These are phyloP conservation scores for Pantherophis vulpinus DNA, from an alignment of 2,797 vertebrate genomes.

Conservation along the genomic window DNA sequence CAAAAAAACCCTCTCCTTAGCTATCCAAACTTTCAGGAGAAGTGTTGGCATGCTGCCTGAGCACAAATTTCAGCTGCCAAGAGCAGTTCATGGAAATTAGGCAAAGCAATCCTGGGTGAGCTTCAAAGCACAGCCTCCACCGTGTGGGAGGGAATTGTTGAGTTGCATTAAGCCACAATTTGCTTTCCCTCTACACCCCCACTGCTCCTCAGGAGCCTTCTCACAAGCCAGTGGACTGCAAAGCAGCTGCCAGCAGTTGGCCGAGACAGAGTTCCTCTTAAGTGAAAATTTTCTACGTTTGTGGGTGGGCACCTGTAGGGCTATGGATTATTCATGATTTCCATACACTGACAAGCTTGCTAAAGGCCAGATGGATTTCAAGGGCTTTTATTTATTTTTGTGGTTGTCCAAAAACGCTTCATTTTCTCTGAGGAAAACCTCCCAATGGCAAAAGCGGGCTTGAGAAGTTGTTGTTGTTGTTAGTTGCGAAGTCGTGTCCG, in stretches of 20 bases:
- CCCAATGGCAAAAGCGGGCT: not conserved
- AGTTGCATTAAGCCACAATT: constrained; percentile 37
- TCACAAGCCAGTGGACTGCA: constrained; percentile 22
- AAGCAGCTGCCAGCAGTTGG: constrained; percentile 28
- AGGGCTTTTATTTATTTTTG: not conserved
- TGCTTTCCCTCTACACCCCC: not conserved
- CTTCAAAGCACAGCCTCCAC: constrained; percentile 17
- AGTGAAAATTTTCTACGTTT: constrained; percentile 25
- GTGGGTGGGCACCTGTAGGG: constrained; percentile 11
- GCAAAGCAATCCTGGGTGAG: constrained; percentile 9
- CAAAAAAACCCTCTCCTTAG: not conserved
- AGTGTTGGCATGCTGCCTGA: not conserved
- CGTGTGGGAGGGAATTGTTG: constrained; percentile 21
- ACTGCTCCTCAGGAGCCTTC: constrained; percentile 24
- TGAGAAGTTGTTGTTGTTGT: too few relatives aligned
- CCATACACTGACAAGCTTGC: constrained; percentile 21
- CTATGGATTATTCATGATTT: constrained; percentile 25
- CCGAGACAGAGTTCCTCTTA: constrained; percentile 33
- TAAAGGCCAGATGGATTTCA: constrained; percentile 16
- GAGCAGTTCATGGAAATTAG: constrained; percentile 1
- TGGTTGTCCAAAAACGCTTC: not conserved
- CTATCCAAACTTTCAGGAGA: not conserved
- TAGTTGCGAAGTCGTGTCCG: too few relatives aligned
- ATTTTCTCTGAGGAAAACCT: constrained; percentile 15
- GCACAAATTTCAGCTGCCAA: accelerated